These are phyloP conservation scores for Geophilus truncorum DNA, from an alignment of 2,888 invertebrate species.

Conservation along the genomic window DNA sequence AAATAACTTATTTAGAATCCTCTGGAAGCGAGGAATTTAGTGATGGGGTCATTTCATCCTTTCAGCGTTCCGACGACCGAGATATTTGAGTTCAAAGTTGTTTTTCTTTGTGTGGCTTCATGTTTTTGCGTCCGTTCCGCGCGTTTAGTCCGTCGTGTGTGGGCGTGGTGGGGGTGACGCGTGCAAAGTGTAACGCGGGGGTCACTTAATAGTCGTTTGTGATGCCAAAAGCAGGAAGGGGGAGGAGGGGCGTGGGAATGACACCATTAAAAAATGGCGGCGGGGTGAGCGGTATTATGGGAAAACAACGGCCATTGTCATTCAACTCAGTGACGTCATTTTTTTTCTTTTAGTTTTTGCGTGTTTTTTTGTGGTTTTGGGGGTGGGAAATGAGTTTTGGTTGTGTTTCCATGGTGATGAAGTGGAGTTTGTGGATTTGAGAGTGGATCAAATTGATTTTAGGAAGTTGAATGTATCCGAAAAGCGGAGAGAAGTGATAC, in stretches of 20 bases:
- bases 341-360: neutral
- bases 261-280: slow-evolving; percentile 15
- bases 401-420: no score
- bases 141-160: neutral
- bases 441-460: no score
- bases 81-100: no score
- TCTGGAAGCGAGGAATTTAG: no score
- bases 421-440: no score
- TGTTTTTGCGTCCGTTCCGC: neutral
- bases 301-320: neutral
- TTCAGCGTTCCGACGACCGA: no score
- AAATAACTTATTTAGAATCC: no score
- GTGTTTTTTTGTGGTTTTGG: neutral
- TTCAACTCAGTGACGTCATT: slow-evolving; percentile 19
- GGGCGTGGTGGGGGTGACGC: slow-evolving; percentile 17
- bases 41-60: no score
- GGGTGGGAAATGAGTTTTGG: no score
- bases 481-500: no score
- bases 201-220: slow-evolving; percentile 19
- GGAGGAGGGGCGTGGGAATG: slow-evolving; percentile 18
- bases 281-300: no score
- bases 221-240: neutral
- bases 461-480: no score
- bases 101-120: neutral
- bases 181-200: slow-evolving; percentile 23